Evolutionary conservation across 2,113 vertebrate species (phyloP).

Genomic region (Chloropsis cyanopogon): DNA sequence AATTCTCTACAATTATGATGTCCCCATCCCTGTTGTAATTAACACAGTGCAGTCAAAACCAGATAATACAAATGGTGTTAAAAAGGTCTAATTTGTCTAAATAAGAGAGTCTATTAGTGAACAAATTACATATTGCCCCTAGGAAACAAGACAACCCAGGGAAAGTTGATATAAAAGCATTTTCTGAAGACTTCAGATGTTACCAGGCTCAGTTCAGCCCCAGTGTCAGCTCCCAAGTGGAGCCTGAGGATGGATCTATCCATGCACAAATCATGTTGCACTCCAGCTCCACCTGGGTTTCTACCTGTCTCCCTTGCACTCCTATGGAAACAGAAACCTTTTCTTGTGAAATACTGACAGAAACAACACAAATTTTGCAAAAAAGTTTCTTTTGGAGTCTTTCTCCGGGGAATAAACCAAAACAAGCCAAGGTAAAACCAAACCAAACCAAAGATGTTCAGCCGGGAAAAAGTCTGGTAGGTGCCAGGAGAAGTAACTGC

Average conservation of each 20-base stretch:
- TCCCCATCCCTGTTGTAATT: conserved; percentile 1
- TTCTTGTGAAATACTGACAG: background rate
- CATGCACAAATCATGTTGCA: rapidly evolving
- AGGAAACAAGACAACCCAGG: background rate
- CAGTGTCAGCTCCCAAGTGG: background rate
- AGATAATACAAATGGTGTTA: conserved; percentile 4
- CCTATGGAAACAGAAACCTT: background rate
- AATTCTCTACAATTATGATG: background rate
- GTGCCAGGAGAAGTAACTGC: background rate
- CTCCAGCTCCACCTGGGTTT: background rate
- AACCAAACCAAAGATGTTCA: background rate
- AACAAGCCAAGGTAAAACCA: background rate
- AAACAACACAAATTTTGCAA: background rate
- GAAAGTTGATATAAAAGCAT: background rate
- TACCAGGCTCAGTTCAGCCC: background rate
- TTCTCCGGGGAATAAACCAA: background rate
- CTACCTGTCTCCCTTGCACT: background rate
- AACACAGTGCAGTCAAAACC: background rate
- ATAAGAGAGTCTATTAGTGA: background rate
- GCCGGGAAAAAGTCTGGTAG: background rate
- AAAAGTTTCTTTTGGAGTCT: background rate
- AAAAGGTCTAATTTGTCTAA: conserved; percentile 43
- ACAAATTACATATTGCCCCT: conserved; percentile 7
- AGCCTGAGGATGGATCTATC: background rate
- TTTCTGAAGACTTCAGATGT: background rate